Evolutionary conservation across 1,140 invertebrate species (phyloP), one percentile per base, ranked within the genome.

Genomic region (Drosophila arawakana): DNA sequence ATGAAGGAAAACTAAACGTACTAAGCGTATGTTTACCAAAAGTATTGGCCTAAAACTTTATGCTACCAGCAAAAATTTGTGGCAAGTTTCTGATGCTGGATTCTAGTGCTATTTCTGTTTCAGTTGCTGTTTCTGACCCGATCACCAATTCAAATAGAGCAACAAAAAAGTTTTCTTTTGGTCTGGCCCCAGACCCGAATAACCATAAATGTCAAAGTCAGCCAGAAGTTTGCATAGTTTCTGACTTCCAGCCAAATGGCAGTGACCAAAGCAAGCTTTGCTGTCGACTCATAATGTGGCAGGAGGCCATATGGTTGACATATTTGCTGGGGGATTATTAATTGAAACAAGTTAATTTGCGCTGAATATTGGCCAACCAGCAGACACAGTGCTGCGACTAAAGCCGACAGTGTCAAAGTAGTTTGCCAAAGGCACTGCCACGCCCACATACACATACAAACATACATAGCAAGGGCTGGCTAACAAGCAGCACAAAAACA

Each of bases 311-410:
- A 74, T 84, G 84, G 85, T 91, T 91, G 89, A 91, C 89, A 91
- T 91, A 91, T 91, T 89, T 91, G 89, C 84, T 82, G 76, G 84
- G 81, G 89, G 89, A 91, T 91, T 91, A 91, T 91, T 91, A 91
- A 91, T 91, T 91, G 84, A 89, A 91, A 91, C 89, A 91, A 91
- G 89, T 91, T 91, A 91, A 91, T 91, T 91, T 91, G 84, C 74
- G 77, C 89, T 76, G 72, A 76, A 89, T 84, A 85, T 81, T 78
- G 77, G 49, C 67, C 75, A 70, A 59, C 58, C 52, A 59, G 35
- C 59, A 65, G 59, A 46, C 66, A 71, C 59, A 75, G 7, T 63
- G 35, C 49, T 25, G n/a, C 30, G 30, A 54, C 11, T 35, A 61
- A 73, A 73, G 72, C 60, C 61, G 80, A 80, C 83, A 79, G 60